phyloP scores from a whole-genome alignment of 2,113 vertebrate species.

The Etheostoma spectabile region DNA sequence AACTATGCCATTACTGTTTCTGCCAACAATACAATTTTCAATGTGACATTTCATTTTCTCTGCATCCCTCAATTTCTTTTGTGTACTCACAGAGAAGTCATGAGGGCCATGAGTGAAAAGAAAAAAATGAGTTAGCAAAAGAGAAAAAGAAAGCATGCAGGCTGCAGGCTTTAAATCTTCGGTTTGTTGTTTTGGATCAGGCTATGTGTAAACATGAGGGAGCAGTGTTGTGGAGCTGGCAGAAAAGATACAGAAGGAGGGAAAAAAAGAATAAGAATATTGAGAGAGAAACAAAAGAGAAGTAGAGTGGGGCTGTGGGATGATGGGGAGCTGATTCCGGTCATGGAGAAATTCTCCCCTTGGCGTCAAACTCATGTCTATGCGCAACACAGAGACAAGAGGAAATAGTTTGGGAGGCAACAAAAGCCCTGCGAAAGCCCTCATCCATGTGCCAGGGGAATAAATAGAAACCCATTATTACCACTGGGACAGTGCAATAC shows the following conservation, averaged over 20 bases:
- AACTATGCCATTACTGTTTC: constrained; percentile 35
- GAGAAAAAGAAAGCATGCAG: neutral
- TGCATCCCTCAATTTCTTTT: constrained; percentile 15
- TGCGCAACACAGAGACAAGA: constrained; percentile 35
- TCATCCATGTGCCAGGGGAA: constrained; percentile 59
- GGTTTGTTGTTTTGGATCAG: constrained; percentile 64
- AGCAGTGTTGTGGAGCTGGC: constrained; percentile 72
- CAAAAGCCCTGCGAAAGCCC: constrained; percentile 60
- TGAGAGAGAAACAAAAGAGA: constrained; percentile 43
- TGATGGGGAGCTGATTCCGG: constrained; percentile 57
- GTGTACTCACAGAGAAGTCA: constrained; percentile 18
- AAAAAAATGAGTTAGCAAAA: constrained; percentile 2
- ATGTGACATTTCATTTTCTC: constrained; percentile 43
- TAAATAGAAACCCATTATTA: constrained; percentile 72
- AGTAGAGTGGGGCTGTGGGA: constrained; percentile 34
- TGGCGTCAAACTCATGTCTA: constrained; percentile 54
- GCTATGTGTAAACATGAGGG: constrained; percentile 72
- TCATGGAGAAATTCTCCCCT: constrained; percentile 60
- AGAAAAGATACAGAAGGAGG: constrained; percentile 44
- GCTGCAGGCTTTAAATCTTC: constrained; percentile 57
- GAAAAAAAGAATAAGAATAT: constrained; percentile 34
- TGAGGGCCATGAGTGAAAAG: constrained; percentile 1
- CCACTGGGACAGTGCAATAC: constrained; percentile 41
- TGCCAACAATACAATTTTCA: constrained; percentile 47
- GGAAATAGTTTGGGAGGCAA: constrained; percentile 59